phyloP scores from a whole-genome alignment of 2,797 vertebrate genomes.

The Falco peregrinus region DNA sequence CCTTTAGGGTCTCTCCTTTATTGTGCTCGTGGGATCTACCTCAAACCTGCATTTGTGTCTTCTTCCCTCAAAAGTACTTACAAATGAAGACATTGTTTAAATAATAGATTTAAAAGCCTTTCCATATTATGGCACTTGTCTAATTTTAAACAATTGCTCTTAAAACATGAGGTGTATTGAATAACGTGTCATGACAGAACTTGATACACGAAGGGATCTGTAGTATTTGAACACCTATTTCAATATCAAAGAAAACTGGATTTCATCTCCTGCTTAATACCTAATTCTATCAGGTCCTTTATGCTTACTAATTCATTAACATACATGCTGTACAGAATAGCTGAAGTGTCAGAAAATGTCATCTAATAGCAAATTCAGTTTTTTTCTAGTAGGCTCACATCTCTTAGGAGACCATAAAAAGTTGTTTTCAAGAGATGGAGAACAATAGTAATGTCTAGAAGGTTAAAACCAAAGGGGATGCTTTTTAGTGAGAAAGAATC shows the following conservation, averaged over 20 bases:
- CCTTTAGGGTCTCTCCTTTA: background rate
- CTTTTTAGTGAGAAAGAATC: background rate
- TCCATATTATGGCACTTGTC: background rate
- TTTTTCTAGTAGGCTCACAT: background rate
- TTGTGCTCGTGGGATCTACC: background rate
- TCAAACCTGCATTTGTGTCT: background rate
- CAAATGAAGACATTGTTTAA: constrained; percentile 4
- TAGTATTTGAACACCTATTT: constrained; percentile 30
- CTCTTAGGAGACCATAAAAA: background rate
- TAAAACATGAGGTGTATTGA: background rate
- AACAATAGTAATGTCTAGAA: background rate
- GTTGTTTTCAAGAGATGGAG: background rate
- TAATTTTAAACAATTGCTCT: background rate
- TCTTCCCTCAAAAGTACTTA: background rate
- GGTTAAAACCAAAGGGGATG: background rate
- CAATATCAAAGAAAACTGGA: constrained; percentile 30
- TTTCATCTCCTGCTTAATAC: constrained; percentile 29
- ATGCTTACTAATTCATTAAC: constrained; percentile 37
- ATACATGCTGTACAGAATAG: background rate
- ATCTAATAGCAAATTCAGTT: constrained; percentile 25
- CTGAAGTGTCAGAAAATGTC: constrained; percentile 24
- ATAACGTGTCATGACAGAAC: background rate
- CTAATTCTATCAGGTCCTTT: constrained; percentile 3
- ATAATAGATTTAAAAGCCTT: constrained; percentile 1
- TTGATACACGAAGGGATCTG: background rate